These are phyloP conservation scores for Pangasius djambal DNA, from an alignment of 2,797 vertebrate species.

Conservation along the genomic window DNA sequence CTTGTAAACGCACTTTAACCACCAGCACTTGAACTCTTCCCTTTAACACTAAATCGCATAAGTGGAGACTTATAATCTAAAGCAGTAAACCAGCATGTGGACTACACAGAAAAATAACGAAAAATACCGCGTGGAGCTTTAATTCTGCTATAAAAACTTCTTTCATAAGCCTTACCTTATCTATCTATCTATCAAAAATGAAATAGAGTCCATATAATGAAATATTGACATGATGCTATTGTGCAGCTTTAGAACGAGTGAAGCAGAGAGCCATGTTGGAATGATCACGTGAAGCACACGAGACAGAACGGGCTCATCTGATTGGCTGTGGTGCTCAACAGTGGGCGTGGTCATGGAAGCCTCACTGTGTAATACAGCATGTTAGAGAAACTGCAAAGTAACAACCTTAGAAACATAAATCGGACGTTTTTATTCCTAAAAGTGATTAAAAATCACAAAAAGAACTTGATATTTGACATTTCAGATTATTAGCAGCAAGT, in stretches of 20 bases:
- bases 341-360: neutral
- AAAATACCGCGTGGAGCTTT: neutral
- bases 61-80: neutral
- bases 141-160: neutral
- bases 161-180: neutral
- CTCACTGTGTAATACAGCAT: neutral
- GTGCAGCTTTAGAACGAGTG: neutral
- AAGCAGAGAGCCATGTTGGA: conserved; percentile 43
- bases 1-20: neutral
- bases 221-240: neutral
- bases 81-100: neutral
- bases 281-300: conserved; percentile 14
- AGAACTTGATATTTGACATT: neutral
- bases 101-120: neutral
- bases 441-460: neutral
- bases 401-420: neutral
- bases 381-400: neutral
- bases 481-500: neutral
- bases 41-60: neutral
- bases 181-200: neutral
- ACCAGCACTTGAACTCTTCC: neutral
- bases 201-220: neutral
- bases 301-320: neutral
- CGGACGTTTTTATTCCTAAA: neutral
- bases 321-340: conserved; percentile 21